Base-by-base conservation (phyloP, 2,797 vertebrate genomes). In the Anabas testudineus region DNA sequence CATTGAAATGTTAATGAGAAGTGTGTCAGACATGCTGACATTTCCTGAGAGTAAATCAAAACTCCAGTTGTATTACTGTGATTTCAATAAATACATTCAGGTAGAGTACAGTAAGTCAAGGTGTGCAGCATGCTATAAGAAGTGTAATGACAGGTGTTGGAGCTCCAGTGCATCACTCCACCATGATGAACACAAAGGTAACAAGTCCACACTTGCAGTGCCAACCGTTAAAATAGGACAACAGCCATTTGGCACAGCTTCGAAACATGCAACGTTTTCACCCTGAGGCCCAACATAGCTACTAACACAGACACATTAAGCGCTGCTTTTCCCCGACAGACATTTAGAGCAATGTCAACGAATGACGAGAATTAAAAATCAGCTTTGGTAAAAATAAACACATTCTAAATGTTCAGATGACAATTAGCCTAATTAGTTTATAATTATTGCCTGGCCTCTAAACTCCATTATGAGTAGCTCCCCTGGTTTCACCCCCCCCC, bases 201-300 rank as follows among this genome's bases (percentile, higher is more conserved):
- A 87, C 91, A 90, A 83, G 90, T 86, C 83, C 43, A 45, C 37
- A 80, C 92, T 82, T 67, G 92, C 67, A 69, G 75, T 76, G 67
- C 45, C 86, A 87, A 90, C 91, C 81, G 91, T 90, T 90, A 71
- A 88, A 91, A 76, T 68, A 81, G 75, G 78, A 86, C 83, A 89
- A 66, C 74, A 87, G 80, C 45, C 74, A 87, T 71, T 78, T 87
- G 86, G 82, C 75, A 78, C 54, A 14, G 81, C 57, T 51, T 67
- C 61, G 19, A 81, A 72, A 68, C 66, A 82, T 48, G 70, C 70
- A 74, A 71, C 73, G 49, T 77, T 75, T 82, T 74, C 63, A 74
- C 67, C 90, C 82, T 2, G 60, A 78, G 87, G 88, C 84, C 80
- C 66, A 57, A 57, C 78, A 62, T 67, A 32, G 49, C 62, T 47